phyloP scores from a whole-genome alignment of 2,797 vertebrate species.

The Fundulus diaphanus region DNA sequence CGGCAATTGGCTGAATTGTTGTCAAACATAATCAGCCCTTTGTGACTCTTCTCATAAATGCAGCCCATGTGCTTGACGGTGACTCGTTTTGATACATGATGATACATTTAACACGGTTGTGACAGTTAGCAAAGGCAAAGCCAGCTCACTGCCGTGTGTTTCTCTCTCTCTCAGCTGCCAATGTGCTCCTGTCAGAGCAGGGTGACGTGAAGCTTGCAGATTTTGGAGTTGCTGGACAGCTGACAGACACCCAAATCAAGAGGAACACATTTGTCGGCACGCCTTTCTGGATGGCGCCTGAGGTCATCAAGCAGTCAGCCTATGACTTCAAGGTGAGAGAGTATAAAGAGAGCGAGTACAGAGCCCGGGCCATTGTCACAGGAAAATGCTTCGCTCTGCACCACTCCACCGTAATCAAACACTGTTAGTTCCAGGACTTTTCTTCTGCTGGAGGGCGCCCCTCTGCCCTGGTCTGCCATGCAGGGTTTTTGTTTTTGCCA shows the following conservation, averaged over 20 bases:
- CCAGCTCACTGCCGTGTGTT: not conserved
- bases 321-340: constrained; percentile 96
- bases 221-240: constrained; percentile 96
- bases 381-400: not conserved
- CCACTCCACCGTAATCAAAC: not conserved
- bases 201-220: constrained; percentile 98
- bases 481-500: no score
- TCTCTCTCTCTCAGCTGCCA: constrained; percentile 84
- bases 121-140: constrained; percentile 5
- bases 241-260: constrained; percentile 98
- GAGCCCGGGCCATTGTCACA: not conserved
- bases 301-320: constrained; percentile 98
- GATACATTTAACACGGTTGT: not conserved
- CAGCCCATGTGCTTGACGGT: not conserved
- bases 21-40: no score
- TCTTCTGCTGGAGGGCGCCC: no score
- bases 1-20: no score
- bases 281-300: constrained; percentile 99
- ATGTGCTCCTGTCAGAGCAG: constrained; percentile 96
- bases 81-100: constrained; percentile 2
- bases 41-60: no score
- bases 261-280: constrained; percentile 99
- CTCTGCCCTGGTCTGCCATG: not conserved
- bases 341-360: no score
- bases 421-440: not conserved